Evolutionary conservation across 2,113 vertebrate genomes (phyloP).

Genomic region (Pleuronectes platessa): DNA sequence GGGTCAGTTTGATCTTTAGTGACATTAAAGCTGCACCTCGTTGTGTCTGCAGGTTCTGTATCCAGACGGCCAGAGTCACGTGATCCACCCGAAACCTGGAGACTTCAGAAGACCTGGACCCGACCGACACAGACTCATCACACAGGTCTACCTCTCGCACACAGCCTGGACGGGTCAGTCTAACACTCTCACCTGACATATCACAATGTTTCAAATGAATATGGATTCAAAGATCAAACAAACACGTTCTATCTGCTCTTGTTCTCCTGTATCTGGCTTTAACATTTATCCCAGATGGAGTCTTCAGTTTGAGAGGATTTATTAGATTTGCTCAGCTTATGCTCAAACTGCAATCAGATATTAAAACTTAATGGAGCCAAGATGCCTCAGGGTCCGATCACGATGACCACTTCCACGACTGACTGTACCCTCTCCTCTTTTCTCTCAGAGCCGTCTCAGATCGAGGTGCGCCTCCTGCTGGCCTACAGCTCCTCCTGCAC

Average conservation of each 20-base stretch:
- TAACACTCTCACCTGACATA: not conserved
- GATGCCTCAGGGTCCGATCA: not conserved
- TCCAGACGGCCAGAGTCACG: slow-evolving; percentile 95
- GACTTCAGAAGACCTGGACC: slow-evolving; percentile 96
- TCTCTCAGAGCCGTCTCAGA: slow-evolving; percentile 91
- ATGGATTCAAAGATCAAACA: no score
- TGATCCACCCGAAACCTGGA: slow-evolving; percentile 95
- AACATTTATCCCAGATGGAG: no score
- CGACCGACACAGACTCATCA: slow-evolving; percentile 92
- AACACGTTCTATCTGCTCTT: no score
- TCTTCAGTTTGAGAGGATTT: no score
- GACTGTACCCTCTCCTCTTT: not conserved
- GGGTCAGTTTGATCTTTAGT: no score
- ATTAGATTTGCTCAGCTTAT: no score
- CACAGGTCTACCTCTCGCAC: slow-evolving; percentile 96
- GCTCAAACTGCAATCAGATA: no score
- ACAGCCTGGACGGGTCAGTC: slow-evolving; percentile 94
- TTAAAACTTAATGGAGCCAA: no score
- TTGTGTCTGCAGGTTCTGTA: slow-evolving; percentile 87
- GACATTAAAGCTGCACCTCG: not conserved
- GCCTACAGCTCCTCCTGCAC: slow-evolving; percentile 88
- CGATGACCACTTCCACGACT: no score
- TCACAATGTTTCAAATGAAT: no score
- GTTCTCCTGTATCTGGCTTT: no score
- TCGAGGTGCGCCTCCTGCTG: slow-evolving; percentile 92